Percentiles rank a stretch among this genome's conserved stretches.
These are phyloP conservation scores for Cartodere bifasciata DNA, from an alignment of 2,888 invertebrate species.

Conservation along the genomic window DNA sequence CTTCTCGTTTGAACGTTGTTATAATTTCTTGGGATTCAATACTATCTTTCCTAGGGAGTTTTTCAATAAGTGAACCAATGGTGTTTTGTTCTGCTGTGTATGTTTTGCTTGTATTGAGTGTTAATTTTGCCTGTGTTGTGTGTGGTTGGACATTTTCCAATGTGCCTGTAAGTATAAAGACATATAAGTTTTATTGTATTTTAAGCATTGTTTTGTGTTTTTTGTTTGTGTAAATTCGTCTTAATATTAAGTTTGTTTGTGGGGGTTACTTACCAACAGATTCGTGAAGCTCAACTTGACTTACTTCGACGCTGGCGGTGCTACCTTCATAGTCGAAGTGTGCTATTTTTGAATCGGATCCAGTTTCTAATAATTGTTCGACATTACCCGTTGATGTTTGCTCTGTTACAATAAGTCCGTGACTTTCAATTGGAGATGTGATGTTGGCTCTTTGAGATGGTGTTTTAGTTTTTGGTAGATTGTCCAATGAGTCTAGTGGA, in stretches of 20 bases:
- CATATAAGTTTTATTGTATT: no score
- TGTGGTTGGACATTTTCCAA: constrained; percentile 32
- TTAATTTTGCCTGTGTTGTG: constrained; percentile 31
- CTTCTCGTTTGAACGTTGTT: constrained; percentile 42
- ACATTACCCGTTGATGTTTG: constrained; percentile 36
- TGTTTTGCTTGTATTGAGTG: constrained; percentile 26
- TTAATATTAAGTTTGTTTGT: constrained; percentile 11
- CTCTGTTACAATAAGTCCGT: constrained; percentile 40
- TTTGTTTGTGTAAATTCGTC: constrained; percentile 12
- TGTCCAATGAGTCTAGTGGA: constrained; percentile 27
- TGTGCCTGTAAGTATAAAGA: constrained; percentile 29
- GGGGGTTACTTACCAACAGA: constrained; percentile 36
- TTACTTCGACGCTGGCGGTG: constrained; percentile 33
- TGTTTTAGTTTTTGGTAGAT: constrained; percentile 22
- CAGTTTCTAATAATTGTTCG: constrained; percentile 33
- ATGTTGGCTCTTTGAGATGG: constrained; percentile 21
- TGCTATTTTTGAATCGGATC: constrained; percentile 35
- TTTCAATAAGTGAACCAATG: constrained; percentile 27
- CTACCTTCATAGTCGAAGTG: constrained; percentile 30
- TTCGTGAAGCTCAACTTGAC: constrained; percentile 37
- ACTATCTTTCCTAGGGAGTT: constrained; percentile 17
- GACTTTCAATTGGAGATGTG: constrained; percentile 13
- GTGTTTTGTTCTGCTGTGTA: constrained; percentile 30
- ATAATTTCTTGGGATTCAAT: constrained; percentile 48
- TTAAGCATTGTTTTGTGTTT: constrained; percentile 4